A percentile compares a stretch with the other conserved stretches of the same genome.
Evolutionary conservation across 2,888 invertebrate genomes (phyloP).

Genomic region (Rotaria magnacalcarata): DNA sequence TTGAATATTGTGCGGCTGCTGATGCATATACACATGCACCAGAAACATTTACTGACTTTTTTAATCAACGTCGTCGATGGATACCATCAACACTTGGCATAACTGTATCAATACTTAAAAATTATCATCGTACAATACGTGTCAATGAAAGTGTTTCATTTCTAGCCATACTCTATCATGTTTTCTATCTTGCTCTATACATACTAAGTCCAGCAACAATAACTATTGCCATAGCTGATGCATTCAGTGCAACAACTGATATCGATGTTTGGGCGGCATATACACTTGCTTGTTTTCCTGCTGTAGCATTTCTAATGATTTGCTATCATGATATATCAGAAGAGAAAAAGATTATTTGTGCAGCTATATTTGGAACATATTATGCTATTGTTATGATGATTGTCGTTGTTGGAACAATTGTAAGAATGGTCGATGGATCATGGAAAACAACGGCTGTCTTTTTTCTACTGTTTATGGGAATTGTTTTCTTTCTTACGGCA

Average conservation of each 20-base stretch:
- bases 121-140: conserved; percentile 50
- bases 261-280: conserved; percentile 88
- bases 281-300: conserved; percentile 48
- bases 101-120: conserved; percentile 76
- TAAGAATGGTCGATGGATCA: conserved; percentile 49
- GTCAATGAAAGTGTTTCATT: conserved; percentile 53
- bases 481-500: conserved; percentile 86
- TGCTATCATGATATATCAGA: conserved; percentile 49
- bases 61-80: conserved; percentile 95
- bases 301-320: conserved; percentile 49
- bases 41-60: conserved; percentile 65
- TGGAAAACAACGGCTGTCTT: conserved; percentile 50
- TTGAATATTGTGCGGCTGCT: conserved; percentile 97
- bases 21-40: conserved; percentile 98
- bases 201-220: conserved; percentile 52
- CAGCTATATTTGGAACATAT: conserved; percentile 49
- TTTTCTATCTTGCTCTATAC: conserved; percentile 50
- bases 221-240: conserved; percentile 51
- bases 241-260: conserved; percentile 48
- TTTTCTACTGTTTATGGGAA: conserved; percentile 64
- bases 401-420: conserved; percentile 50
- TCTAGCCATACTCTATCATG: conserved; percentile 53
- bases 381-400: conserved; percentile 51
- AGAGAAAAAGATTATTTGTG: conserved; percentile 71
- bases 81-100: conserved; percentile 97